Conservation (phyloP, 2,797 vertebrate species). For the Enteromius paludinosus region DNA sequence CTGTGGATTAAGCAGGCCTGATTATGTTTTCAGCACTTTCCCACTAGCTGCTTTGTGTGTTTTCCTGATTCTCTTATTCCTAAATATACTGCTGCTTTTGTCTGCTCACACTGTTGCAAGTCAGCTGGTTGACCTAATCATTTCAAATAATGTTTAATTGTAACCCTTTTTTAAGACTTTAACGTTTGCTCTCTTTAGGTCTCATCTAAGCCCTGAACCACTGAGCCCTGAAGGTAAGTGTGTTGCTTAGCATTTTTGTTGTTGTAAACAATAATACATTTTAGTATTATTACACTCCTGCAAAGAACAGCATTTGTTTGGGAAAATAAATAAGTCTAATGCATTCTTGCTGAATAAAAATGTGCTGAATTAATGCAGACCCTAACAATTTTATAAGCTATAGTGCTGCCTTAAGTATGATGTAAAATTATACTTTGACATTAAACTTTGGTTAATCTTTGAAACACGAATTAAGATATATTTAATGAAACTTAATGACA, state of each 20-base stretch:
- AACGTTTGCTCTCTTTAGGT: slow-evolving; percentile 47
- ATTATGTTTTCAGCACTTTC: slow-evolving; percentile 9
- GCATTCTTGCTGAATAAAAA: neutral
- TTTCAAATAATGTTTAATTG: neutral
- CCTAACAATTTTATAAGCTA: neutral
- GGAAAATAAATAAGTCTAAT: neutral
- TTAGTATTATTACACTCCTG: neutral
- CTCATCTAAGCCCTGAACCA: slow-evolving; percentile 37
- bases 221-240: slow-evolving; percentile 49
- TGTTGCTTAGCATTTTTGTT: neutral
- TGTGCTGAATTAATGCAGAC: neutral
- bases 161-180: neutral
- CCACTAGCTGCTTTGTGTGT: slow-evolving; percentile 27
- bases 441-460: neutral
- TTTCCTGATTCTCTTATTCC: slow-evolving; percentile 4
- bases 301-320: neutral
- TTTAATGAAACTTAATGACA: neutral
- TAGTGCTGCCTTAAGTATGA: neutral
- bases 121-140: slow-evolving; percentile 21
- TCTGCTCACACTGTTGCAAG: neutral
- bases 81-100: slow-evolving; percentile 41
- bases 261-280: neutral
- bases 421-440: neutral
- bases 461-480: neutral
- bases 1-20: slow-evolving; percentile 32